Evolutionary conservation across 2,888 invertebrate genomes (phyloP).

Genomic region (Fissipunctia ypsillon): DNA sequence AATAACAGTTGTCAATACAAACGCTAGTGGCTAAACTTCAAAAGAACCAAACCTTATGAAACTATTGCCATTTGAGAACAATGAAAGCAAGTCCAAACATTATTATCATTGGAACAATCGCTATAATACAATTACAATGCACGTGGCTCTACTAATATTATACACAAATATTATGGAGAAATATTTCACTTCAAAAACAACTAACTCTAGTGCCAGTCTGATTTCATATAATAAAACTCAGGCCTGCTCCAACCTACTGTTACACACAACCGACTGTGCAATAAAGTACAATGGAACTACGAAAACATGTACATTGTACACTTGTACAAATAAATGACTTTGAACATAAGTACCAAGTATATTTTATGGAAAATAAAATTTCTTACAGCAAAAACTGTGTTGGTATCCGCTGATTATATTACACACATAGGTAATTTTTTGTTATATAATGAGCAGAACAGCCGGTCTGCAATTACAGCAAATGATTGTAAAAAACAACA

Average conservation of each 20-base stretch:
- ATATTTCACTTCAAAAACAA: conserved; percentile 49
- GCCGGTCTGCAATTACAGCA: conserved; percentile 34
- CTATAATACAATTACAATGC: conserved; percentile 56
- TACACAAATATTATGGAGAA: conserved; percentile 41
- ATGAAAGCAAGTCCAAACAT: conserved; percentile 61
- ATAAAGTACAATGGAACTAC: conserved; percentile 52
- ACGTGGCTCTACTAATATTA: conserved; percentile 39
- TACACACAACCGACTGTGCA: conserved; percentile 53
- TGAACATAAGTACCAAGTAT: conserved; percentile 27
- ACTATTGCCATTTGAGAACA: conserved; percentile 59
- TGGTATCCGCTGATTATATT: conserved; percentile 62
- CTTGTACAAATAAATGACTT: conserved; percentile 65
- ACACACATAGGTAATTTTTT: conserved; percentile 24
- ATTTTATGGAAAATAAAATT: conserved; percentile 60
- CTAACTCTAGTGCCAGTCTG: conserved; percentile 19
- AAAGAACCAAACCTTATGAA: conserved; percentile 48
- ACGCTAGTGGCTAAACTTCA: conserved; percentile 43
- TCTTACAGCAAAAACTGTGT: conserved; percentile 58
- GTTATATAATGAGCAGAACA: conserved; percentile 30
- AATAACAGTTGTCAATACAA: conserved; percentile 33
- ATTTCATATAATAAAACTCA: conserved; percentile 31
- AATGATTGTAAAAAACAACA: conserved; percentile 46
- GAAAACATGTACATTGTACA: conserved; percentile 43
- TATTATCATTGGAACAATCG: conserved; percentile 60
- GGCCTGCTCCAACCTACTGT: conserved; percentile 11